Evolutionary conservation across 2,113 vertebrate species (phyloP), one percentile per base, ranked within the genome.

Genomic region (Brachyistius frenatus): DNA sequence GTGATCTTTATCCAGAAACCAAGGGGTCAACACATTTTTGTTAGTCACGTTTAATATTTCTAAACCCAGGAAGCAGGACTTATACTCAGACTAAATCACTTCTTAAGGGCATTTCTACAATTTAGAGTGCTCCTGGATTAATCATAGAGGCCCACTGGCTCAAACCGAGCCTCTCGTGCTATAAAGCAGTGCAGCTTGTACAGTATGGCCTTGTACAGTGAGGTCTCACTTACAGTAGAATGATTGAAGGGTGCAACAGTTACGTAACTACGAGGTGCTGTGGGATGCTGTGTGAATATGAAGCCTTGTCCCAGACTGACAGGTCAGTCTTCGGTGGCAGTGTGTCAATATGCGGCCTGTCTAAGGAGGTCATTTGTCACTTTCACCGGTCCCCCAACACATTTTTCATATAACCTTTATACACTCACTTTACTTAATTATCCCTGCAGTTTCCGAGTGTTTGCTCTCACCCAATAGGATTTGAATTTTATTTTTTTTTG

Each of bases 251-350:
- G 66, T 78, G 85, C 11, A 46, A 81, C 73, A 50, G 85, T 91
- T 91, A 70, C 35, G 73, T 79, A 91, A 88, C 70, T 7, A 8
- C 36, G 9, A 86, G 74, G 78, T 92, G 86, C 84, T 49, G 58
- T 75, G 78, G 78, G 83, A 92, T 68, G 76, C 65, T 41, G 79
- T 56, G 84, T 89, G 86, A 91, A 86, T 88, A 57, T 76, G 66
- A 78, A 50, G 83, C 81, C 72, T 87, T 91, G 87, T 91, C 54
- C 61, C 62, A 46, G 23, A 46, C 80, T 86, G 75, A 78, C 84
- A 76, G 74, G 52, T 55, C 83, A 80, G 75, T 80, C 68, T 85
- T 86, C 60, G 52, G 80, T 76, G 62, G 46, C 39, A 7, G 53
- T n/a, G 2, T 53, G 77, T 88, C 81, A 74, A 81, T 76, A 56